Evolutionary conservation across 2,797 vertebrate genomes (phyloP).

Genomic region (Poecilia picta): DNA sequence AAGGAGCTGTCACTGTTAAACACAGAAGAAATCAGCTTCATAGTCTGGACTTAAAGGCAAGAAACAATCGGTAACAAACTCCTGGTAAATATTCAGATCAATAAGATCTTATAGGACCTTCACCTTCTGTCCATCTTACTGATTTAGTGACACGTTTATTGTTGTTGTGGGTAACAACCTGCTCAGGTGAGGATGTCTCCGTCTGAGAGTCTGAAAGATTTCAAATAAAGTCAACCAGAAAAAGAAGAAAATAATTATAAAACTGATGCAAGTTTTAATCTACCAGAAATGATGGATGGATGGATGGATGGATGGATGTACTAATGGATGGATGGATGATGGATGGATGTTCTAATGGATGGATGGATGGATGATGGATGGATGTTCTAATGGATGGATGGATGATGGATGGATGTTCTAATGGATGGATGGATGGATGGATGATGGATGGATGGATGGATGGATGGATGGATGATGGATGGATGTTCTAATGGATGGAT

Average conservation of each 20-base stretch:
- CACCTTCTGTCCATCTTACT: neutral
- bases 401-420: no score
- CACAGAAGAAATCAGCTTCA: neutral
- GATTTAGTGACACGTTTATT: neutral
- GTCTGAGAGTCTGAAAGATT: neutral
- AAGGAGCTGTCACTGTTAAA: neutral
- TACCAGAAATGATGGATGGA: no score
- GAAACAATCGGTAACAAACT: neutral
- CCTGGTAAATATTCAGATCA: neutral
- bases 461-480: no score
- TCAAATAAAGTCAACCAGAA: neutral
- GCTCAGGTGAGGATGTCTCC: neutral
- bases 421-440: no score
- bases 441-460: no score
- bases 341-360: no score
- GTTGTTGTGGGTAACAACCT: neutral
- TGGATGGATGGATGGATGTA: no score
- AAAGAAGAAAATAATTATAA: neutral
- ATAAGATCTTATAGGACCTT: neutral
- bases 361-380: neutral
- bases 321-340: neutral
- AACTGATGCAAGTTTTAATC: neutral
- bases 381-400: neutral
- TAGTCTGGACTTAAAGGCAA: neutral
- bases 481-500: no score